Base-by-base conservation (phyloP, 35 echinoderm and acorn worm genomes). In the Lytechinus pictus region DNA sequence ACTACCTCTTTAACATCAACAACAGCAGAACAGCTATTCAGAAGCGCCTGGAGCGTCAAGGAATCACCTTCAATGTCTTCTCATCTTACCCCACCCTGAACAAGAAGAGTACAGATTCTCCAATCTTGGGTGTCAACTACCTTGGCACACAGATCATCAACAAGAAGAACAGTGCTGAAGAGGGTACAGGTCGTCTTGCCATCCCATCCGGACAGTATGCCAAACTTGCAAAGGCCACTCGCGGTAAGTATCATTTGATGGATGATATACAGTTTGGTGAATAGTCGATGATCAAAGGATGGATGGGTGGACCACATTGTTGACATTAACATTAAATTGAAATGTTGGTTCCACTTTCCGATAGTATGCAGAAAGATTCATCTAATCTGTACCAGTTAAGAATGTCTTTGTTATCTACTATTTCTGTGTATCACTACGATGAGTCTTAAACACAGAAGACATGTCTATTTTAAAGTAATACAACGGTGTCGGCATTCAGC, bases 171-270 rank as follows among this genome's bases (percentile, higher is more conserved):
- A 97, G 94, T 27, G 95, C 57, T 27, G 96, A 98, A 91, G 97
- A 96, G 52, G 92, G 58, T 71, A 61, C 56, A 0, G 86, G 91
- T 86, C 95, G 33, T 10, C 94, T 97, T 13, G 96, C 96, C 28
- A 95, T 96, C 72, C 97, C 97, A 10, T 95, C 94, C 19, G 98
- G 97, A 94, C 66, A 94, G 27, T 99, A 96, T 91, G 96, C 98
- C 13, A 99, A 98, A 94, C 94, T 99, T 89, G 97, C 98, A 19
- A 97, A 86, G 52, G 98, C 98, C 21, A 96, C 98, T 21, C 95
- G 95, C 27, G 98, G 98, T 99, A 94, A 94, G 97, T 95, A 10
- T 86, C 33, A 44, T 44, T 0, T 44, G 33, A 44, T 2, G 33
- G 33, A 44, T 44, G 33, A 44, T 44, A 44, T 44, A 44, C 33